Percentiles rank a stretch among this genome's conserved stretches.
Conservation (phyloP, 2,113 vertebrate species). For the Martes martes region DNA sequence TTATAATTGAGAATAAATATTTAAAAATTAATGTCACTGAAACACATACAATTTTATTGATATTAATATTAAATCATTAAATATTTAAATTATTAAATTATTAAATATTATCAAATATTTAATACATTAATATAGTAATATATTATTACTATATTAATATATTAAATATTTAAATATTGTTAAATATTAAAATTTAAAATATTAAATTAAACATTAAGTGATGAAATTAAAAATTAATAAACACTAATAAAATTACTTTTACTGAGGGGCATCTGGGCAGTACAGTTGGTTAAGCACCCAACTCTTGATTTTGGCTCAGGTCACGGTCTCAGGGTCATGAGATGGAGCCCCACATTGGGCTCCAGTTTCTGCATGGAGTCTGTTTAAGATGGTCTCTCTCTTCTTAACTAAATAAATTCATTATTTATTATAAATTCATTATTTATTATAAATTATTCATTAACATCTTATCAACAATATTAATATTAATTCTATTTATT, state of each 20-base stretch:
- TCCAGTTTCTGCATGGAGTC: background rate
- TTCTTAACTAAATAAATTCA: background rate
- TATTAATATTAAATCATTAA: no score
- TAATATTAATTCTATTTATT: background rate
- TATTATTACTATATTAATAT: no score
- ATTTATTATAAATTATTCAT: no score
- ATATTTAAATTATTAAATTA: no score
- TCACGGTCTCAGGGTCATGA: background rate
- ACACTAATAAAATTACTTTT: background rate
- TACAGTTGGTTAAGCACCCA: background rate
- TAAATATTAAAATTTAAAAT: background rate
- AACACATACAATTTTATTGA: background rate
- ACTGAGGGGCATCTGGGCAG: background rate
- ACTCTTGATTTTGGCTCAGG: background rate
- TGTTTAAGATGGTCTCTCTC: background rate
- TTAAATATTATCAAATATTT: no score
- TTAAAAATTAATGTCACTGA: background rate
- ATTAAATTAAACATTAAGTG: background rate
- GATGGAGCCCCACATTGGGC: background rate
- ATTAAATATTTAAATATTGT: no score
- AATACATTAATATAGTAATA: no score
- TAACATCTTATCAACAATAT: no score
- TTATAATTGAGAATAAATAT: background rate
- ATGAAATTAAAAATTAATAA: background rate
- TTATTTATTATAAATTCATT: background rate